Evolutionary conservation across 2,113 vertebrate genomes (phyloP).

Genomic region (Pandion haliaetus): DNA sequence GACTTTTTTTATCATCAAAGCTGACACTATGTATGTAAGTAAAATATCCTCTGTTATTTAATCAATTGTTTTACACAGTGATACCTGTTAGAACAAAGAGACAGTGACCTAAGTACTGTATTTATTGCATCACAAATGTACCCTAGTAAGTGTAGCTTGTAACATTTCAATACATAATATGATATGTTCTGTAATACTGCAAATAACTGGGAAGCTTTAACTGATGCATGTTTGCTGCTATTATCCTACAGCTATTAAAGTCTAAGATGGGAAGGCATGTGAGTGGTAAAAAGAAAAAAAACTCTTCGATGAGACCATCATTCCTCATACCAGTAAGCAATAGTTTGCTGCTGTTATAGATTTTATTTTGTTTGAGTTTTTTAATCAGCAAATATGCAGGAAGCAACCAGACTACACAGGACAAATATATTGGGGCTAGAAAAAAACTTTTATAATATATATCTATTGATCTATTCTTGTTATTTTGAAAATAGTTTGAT

Average conservation of each 20-base stretch:
- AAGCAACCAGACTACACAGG: slow-evolving; percentile 8
- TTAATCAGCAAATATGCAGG: slow-evolving; percentile 39
- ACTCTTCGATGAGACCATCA: background rate
- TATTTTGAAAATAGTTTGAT: slow-evolving; percentile 54
- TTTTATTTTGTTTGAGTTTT: slow-evolving; percentile 21
- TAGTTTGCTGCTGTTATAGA: slow-evolving; percentile 36
- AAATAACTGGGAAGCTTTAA: slow-evolving; percentile 50
- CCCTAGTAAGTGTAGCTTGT: slow-evolving; percentile 42
- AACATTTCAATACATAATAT: slow-evolving; percentile 39
- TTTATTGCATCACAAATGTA: slow-evolving; percentile 36
- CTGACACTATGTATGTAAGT: background rate
- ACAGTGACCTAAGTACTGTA: slow-evolving; percentile 26
- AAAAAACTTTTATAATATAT: slow-evolving; percentile 40
- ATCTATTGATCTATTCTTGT: slow-evolving; percentile 30
- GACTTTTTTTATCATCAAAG: slow-evolving; percentile 27
- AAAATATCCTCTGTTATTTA: slow-evolving; percentile 48
- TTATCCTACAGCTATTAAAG: slow-evolving; percentile 39
- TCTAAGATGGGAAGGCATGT: slow-evolving; percentile 20
- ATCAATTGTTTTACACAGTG: slow-evolving; percentile 46
- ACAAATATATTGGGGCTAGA: slow-evolving; percentile 30
- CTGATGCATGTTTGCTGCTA: slow-evolving; percentile 54
- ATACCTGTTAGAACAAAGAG: slow-evolving; percentile 53
- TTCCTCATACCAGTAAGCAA: slow-evolving; percentile 51
- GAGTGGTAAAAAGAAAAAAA: slow-evolving; percentile 43
- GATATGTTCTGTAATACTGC: slow-evolving; percentile 47